Base-by-base conservation (phyloP, 2,888 invertebrate species). In the Campoplex capitator region DNA sequence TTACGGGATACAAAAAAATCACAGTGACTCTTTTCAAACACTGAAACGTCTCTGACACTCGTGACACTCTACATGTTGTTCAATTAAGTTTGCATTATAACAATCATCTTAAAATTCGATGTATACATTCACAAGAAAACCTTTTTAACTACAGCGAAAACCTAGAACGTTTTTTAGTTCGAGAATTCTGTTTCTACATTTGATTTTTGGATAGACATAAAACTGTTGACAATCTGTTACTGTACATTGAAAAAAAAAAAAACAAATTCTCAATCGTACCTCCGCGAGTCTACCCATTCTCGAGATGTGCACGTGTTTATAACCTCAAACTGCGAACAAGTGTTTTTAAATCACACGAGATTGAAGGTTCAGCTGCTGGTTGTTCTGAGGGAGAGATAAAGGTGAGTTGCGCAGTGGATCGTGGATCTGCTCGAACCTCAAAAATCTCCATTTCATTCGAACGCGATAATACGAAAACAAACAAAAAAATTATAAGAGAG, bases 211-310 rank as follows among this genome's bases (percentile, higher is more conserved):
- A 32, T 28, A n/a, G 18, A 75, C 13, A 75, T 8, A 35, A 42
- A 23, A 45, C 13, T n/a, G 23, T 42, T 42, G 13, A n/a, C 18
- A 62, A 45, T 58, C 38, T 42, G 28, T 42, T 38, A 32, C 45
- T 38, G 48, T 18, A 28, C 9, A 51, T 42, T 32, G 38, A 38
- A 38, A 32, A 74, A 38, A 23, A 23, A 48, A 9, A 6, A 68
- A 81, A 38, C 42, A 32, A 65, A 35, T 32, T n/a, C 35, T 3
- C 35, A n/a, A 67, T 42, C 54, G 6, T 78, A 78, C 78, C 78
- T 68, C 67, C 18, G 78, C 67, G 9, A 78, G 45, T 68, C 78
- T 67, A 38, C 78, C 78, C 78, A 78, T 78, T 78, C 18, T 78
- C 16, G 16, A 35, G 51, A 32, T 18, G 16, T 38, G n/a, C 54